Base-by-base conservation (phyloP, 1,140 invertebrate species). In the Paramacrobiotus metropolitanus region DNA sequence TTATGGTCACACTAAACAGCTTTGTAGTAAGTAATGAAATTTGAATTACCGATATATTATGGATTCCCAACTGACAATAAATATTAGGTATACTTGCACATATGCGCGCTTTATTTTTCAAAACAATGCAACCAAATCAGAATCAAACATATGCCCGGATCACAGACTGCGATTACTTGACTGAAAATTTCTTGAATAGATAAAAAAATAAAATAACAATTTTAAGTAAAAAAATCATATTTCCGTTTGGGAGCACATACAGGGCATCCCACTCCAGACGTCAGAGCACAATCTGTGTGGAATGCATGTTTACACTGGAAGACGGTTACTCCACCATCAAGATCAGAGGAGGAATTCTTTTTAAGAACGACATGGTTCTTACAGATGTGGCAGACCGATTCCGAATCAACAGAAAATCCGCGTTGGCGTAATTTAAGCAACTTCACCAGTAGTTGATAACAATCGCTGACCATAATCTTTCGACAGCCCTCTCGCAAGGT, bases 221-320 rank as follows among this genome's bases (percentile, higher is more conserved):
- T 55, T 55, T 24, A 55, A 9, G 48, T 55, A 24, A 55, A 55
- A 15, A 55, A 20, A 9, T 55, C 48, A 55, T 20, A 55, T 15
- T 28, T 15, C 24, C 24, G 48, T 24, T 24, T 55, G 48, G 48
- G 48, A 20, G 48, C 48, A 24, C 48, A 55, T 20, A 55, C 48
- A 15, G 48, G 48, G 28, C 48, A 55, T 15, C 48, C 48, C 15
- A 24, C 4, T 20, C 15, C 48, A 24, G 48, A 15, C 15, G 4
- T 9, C 15, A 24, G 24, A 20, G 91, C 71, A 74, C 90, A 94
- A 62, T 81, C 78, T 70, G 84, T 80, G 72, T 95, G 90, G 71
- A 90, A 93, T 0, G 81, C 79, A 75, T 95, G 90, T 64, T 82
- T 82, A 69, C 89, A 95, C 69, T 86, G 84, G 71, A 90, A 95